Evolutionary conservation across 1,140 invertebrate genomes (phyloP), one percentile per base, ranked within the genome.

Genomic region (Zaprionus kolodkinae): DNA sequence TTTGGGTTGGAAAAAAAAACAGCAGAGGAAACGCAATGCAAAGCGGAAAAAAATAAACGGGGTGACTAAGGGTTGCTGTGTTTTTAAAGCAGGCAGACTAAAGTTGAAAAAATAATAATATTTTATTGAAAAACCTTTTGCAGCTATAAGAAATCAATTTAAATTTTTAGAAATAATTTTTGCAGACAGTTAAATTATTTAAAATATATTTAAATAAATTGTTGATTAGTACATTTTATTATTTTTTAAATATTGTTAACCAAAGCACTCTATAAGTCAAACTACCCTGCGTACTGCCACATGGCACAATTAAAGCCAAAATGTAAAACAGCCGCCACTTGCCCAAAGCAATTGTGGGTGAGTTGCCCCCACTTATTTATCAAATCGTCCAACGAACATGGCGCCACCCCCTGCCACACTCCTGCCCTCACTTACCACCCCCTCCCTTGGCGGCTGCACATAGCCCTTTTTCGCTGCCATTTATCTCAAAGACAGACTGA

Each of bases 401-500:
- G 7, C 10, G 33, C 33, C 33, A 9, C 33, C 52, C n/a, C 12
- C 57, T 25, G 27, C 35, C 30, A n/a, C n/a, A 15, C 36, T 30
- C 38, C 33, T 6, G 0, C 33, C 15, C 6, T 1, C 17, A 1
- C 45, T 17, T 5, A 25, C 35, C 12, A 11, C 33, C 6, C 35
- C 15, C 50, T 54, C 55, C 27, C 27, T 30, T 2, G 27, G 33
- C 7, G 27, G 33, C 7, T 40, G 36, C 36, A 38, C 9, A 57
- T 38, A 57, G 59, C 17, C 72, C 27, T 60, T 75, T 75, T 75
- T 71, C 15, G 17, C 75, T 65, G 64, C 76, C 68, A 86, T 87
- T 86, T 86, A 86, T 86, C 79, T 79, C 78, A 81, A 79, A 82
- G 79, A 71, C 82, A 86, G 40, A 35, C 72, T 52, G 55, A 38